These are phyloP conservation scores for Etheostoma cragini DNA, from an alignment of 2,113 vertebrate species.

Conservation along the genomic window DNA sequence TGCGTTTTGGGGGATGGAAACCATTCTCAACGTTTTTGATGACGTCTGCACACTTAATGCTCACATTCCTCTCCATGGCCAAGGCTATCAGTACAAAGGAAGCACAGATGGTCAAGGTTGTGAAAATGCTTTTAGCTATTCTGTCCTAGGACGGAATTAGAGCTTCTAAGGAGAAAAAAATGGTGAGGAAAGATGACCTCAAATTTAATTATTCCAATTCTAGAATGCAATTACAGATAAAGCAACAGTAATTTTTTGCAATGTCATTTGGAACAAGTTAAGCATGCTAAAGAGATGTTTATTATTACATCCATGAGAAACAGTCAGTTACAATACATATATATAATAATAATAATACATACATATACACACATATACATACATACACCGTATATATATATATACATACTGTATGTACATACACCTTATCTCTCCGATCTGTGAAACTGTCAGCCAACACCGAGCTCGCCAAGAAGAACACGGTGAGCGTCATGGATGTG, in stretches of 20 bases:
- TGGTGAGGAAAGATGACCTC: conserved; percentile 12
- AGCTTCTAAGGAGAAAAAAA: conserved; percentile 3
- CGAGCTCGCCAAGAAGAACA: too few relatives aligned
- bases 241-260: conserved; percentile 14
- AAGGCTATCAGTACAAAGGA: conserved; percentile 9
- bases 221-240: conserved; percentile 13
- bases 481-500: too few relatives aligned
- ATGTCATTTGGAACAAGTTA: not conserved
- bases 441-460: too few relatives aligned
- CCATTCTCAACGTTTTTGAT: conserved; percentile 36
- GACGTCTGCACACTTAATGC: conserved; percentile 10
- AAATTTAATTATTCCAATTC: conserved; percentile 29
- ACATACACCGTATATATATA: too few relatives aligned
- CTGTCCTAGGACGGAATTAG: conserved; percentile 32
- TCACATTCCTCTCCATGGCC: conserved; percentile 5
- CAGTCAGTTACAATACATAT: not conserved
- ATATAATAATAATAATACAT: too few relatives aligned
- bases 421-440: too few relatives aligned
- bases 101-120: conserved; percentile 20
- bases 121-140: conserved; percentile 4
- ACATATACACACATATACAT: too few relatives aligned
- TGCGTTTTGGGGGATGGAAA: conserved; percentile 22
- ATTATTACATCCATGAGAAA: not conserved
- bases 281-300: conserved; percentile 3
- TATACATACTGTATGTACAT: too few relatives aligned